Conservation (phyloP, 2,113 vertebrate genomes). For the Melanerpes aurifrons region DNA sequence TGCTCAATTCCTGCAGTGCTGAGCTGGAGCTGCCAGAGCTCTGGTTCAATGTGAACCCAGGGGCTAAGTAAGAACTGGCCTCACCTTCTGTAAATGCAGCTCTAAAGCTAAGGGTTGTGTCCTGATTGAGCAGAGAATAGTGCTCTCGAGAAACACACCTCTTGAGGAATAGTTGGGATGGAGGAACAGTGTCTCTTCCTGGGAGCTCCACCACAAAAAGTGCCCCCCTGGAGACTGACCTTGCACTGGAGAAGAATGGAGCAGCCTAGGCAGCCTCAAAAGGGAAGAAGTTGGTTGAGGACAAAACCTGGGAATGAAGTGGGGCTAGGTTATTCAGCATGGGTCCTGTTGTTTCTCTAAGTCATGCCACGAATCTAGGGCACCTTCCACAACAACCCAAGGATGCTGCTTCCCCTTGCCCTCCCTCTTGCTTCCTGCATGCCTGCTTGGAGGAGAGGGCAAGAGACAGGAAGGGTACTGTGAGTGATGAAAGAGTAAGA, state of each 20-base stretch:
- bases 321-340: neutral
- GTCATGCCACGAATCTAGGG: neutral
- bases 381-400: neutral
- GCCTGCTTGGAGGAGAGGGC: neutral
- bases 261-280: neutral
- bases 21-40: neutral
- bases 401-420: rapidly evolving
- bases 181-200: neutral
- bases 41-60: neutral
- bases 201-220: neutral
- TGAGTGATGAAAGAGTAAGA: neutral
- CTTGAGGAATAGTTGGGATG: neutral
- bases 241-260: neutral
- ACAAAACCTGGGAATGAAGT: neutral
- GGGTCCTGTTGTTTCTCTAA: neutral
- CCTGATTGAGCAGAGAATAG: neutral
- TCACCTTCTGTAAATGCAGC: neutral
- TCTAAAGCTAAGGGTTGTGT: neutral
- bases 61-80: neutral
- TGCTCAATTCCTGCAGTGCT: neutral
- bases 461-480: neutral
- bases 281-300: neutral
- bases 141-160: neutral
- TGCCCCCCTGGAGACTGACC: neutral
- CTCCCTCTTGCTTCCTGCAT: neutral